A percentile compares a stretch with the other conserved stretches of the same genome.
Evolutionary conservation across 92 coral and sea anemone species (phyloP).

Genomic region (Nematostella vectensis): DNA sequence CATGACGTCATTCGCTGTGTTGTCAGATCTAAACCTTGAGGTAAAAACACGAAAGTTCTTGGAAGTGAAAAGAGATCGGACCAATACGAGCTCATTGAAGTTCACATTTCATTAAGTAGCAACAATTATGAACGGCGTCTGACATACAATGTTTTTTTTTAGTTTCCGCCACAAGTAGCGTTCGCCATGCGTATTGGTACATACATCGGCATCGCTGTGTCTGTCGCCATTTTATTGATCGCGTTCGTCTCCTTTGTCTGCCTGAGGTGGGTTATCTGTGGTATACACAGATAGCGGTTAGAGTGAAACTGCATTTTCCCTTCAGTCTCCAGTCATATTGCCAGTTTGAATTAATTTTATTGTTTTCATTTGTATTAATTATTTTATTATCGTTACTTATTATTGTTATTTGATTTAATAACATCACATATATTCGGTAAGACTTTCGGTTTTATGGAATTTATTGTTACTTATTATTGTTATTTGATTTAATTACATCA

Average conservation of each 20-base stretch:
- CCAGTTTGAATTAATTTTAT: no score
- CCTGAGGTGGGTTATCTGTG: constrained; percentile 53
- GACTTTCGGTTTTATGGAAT: no score
- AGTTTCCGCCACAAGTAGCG: constrained; percentile 74
- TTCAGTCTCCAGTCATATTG: no score
- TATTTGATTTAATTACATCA: no score
- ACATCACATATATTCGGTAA: no score
- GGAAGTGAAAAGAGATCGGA: not conserved
- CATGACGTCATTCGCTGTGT: constrained; percentile 92
- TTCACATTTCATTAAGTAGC: not conserved
- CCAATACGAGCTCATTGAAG: not conserved
- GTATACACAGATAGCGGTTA: not conserved
- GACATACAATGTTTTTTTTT: constrained; percentile 1
- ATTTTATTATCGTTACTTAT: no score
- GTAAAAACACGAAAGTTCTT: constrained; percentile 11
- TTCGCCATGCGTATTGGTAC: constrained; percentile 78
- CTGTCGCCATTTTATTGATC: constrained; percentile 52
- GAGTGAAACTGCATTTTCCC: not conserved
- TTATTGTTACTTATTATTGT: no score
- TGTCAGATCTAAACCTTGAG: constrained; percentile 87
- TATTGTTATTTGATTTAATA: no score
- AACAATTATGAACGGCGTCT: not conserved
- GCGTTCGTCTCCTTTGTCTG: constrained; percentile 77
- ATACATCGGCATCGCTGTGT: constrained; percentile 77
- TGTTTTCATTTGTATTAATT: no score